Conservation (phyloP, 2,888 invertebrate species). For the Zaprionus bogoriensis region DNA sequence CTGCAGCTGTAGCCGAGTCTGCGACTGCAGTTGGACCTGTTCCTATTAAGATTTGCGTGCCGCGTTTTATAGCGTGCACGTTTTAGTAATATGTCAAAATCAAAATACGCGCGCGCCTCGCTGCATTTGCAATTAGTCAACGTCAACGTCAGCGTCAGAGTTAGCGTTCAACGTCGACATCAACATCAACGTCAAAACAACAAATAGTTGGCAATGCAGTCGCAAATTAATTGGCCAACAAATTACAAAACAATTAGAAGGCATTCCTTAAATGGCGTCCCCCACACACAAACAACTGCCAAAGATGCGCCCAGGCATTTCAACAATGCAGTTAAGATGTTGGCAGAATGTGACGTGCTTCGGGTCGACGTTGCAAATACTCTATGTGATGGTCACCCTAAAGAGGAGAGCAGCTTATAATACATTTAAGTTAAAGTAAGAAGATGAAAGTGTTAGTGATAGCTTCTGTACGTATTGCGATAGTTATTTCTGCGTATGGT, state of each 20-base stretch:
- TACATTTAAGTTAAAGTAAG: background rate
- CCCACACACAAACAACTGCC: slow-evolving; percentile 34
- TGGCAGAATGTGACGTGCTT: background rate
- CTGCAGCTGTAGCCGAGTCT: background rate
- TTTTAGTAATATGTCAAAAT: slow-evolving; percentile 76
- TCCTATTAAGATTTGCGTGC: slow-evolving; percentile 57
- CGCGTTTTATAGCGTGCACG: slow-evolving; percentile 61
- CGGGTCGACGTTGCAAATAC: slow-evolving; percentile 11
- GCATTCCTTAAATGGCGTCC: slow-evolving; percentile 66
- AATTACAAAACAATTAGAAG: slow-evolving; percentile 77
- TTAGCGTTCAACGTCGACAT: too few relatives aligned
- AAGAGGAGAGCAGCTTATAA: background rate
- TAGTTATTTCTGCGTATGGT: too few relatives aligned
- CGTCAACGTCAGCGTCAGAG: slow-evolving; percentile 42
- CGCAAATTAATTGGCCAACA: slow-evolving; percentile 74
- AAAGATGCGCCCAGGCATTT: slow-evolving; percentile 63
- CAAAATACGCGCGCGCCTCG: slow-evolving; percentile 52
- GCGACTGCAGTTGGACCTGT: slow-evolving; percentile 40
- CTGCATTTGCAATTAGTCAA: slow-evolving; percentile 68
- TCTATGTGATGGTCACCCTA: background rate
- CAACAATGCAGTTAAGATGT: slow-evolving; percentile 45
- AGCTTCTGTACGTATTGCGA: too few relatives aligned
- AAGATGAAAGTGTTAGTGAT: too few relatives aligned
- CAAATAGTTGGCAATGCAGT: slow-evolving; percentile 52
- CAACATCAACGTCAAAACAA: slow-evolving; percentile 29